Conservation (phyloP, 1,140 invertebrate genomes). For the Copidosoma floridanum region DNA sequence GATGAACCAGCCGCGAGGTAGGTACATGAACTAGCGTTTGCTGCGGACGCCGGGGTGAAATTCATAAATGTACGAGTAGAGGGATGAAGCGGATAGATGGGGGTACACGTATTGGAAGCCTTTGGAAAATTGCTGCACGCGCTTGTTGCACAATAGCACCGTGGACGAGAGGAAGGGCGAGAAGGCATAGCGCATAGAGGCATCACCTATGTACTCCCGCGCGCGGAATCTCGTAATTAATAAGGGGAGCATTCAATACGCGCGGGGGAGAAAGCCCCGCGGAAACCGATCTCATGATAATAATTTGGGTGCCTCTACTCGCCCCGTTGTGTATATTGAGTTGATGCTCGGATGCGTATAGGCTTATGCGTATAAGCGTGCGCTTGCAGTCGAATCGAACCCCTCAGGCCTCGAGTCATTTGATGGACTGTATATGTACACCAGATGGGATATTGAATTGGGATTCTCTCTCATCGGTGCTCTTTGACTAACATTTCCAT, state of each 20-base stretch:
- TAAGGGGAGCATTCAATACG: conserved; percentile 25
- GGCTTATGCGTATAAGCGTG: neutral
- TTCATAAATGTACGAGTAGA: conserved; percentile 4
- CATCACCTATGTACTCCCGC: neutral
- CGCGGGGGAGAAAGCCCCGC: neutral
- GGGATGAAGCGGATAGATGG: neutral
- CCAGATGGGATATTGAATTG: too few species aligned
- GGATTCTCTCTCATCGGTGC: too few species aligned
- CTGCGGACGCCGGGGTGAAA: too few species aligned
- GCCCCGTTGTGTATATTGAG: neutral
- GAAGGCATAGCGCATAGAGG: too few species aligned
- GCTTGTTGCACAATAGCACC: neutral
- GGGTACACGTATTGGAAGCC: neutral
- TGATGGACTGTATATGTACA: too few species aligned
- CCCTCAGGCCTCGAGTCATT: too few species aligned
- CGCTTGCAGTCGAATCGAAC: too few species aligned
- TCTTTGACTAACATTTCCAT: too few species aligned
- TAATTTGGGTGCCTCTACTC: conserved; percentile 4
- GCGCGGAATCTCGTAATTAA: conserved; percentile 26
- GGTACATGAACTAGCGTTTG: too few species aligned
- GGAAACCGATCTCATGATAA: conserved; percentile 20
- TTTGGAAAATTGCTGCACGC: conserved; percentile 15
- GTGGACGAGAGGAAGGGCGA: too few species aligned
- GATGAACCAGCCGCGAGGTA: neutral
- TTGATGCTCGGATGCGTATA: neutral